Evolutionary conservation across 2,113 vertebrate genomes (phyloP).

Genomic region (Columba janthina): DNA sequence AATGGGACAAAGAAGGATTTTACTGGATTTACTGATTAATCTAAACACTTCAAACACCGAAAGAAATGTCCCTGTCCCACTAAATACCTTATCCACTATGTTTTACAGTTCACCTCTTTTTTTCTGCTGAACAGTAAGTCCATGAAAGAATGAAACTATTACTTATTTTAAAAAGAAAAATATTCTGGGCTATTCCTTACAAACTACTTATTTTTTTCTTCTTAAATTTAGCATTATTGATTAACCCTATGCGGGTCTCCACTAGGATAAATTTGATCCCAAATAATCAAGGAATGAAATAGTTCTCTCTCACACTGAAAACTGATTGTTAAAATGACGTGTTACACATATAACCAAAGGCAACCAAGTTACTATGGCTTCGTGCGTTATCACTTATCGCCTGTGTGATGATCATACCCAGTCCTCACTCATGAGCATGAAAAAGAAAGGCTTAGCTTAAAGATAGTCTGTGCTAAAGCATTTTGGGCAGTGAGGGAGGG

Average conservation of each 20-base stretch:
- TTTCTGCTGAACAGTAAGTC: background rate
- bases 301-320: background rate
- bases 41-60: background rate
- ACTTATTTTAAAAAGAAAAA: background rate
- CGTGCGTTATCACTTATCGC: background rate
- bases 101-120: background rate
- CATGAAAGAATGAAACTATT: background rate
- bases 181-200: background rate
- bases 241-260: background rate
- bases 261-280: background rate
- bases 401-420: background rate
- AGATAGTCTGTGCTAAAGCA: background rate
- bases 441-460: background rate
- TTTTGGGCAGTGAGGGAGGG: background rate
- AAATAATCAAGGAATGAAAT: background rate
- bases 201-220: background rate
- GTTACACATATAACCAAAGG: background rate
- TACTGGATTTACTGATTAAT: background rate
- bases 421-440: background rate
- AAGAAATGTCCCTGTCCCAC: background rate
- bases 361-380: background rate
- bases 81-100: background rate
- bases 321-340: background rate
- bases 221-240: background rate
- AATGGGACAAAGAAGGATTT: background rate